Evolutionary conservation across 2,113 vertebrate genomes (phyloP), one percentile per base, ranked within the genome.

Genomic region (Taurulus bubalis): DNA sequence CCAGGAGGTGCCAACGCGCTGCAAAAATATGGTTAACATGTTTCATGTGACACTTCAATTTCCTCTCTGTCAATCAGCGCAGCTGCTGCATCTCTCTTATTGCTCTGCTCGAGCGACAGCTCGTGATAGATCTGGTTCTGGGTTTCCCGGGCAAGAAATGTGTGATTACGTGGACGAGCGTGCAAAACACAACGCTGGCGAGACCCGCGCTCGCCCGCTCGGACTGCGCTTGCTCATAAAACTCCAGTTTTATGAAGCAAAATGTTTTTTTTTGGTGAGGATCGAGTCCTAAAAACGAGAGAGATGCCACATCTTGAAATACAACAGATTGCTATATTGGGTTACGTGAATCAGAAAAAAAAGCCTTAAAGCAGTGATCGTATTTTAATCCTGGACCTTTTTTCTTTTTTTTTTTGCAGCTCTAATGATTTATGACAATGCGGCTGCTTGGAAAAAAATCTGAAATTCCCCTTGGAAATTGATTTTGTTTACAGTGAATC

Each of bases 21-120:
- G 34, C 34, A 71, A 78, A 91, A 93, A 87, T 85, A 82, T 81
- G 82, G 78, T 92, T 94, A 90, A 89, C 90, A 89, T 85, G 85
- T 92, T 92, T 91, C 84, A 87, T 86, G 85, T 93, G 94, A 94
- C 93, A 93, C 90, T 91, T 93, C 91, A 93, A 93, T 95, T 94
- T 94, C 89, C 91, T 87, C 71, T 71, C 74, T 90, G 93, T 92
- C 94, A 93, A 80, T 94, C 91, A 92, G 82, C 22, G 47, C 65
- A 63, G 77, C 87, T 60, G 90, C 88, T 77, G 80, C 36, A 84
- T 85, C 79, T 80, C 40, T 74, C 79, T 84, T 60, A 82, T 76
- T 85, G 75, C 82, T 77, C 72, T 0, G 58, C 26, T 7, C 20
- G 86, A 88, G 80, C 82, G 86, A 91, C 85, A 78, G 77, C 75